phyloP scores from a whole-genome alignment of 1,140 invertebrate genomes.

The Magallana ariakensis region DNA sequence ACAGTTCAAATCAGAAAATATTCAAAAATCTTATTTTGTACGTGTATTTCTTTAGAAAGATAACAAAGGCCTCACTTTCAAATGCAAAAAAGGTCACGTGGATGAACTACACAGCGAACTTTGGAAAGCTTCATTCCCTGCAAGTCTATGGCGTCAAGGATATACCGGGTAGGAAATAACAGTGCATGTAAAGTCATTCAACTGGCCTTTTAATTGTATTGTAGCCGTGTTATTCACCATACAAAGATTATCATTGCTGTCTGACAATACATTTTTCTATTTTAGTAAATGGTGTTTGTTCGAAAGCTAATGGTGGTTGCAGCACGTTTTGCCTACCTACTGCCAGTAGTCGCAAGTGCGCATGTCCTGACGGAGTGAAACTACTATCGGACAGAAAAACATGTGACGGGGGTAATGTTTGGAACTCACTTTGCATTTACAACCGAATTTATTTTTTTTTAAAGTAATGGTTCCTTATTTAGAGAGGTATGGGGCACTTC shows the following conservation, averaged over 20 bases:
- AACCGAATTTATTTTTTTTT: too few relatives aligned
- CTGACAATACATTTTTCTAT: neutral
- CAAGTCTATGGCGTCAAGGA: neutral
- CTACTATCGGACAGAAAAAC: neutral
- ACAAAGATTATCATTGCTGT: too few relatives aligned
- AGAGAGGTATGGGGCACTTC: too few relatives aligned
- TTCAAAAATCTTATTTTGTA: neutral
- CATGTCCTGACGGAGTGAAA: constrained; percentile 6
- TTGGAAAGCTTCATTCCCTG: neutral
- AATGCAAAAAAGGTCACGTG: neutral
- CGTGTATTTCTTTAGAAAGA: neutral
- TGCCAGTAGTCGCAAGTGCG: neutral
- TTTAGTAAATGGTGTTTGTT: constrained; percentile 4
- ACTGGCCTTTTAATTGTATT: too few relatives aligned
- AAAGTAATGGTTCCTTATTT: too few relatives aligned
- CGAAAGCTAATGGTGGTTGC: constrained; percentile 10
- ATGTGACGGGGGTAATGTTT: neutral
- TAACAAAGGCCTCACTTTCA: constrained; percentile 8
- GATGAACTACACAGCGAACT: neutral
- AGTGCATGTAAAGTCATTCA: too few relatives aligned
- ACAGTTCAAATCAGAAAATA: neutral
- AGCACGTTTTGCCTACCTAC: constrained; percentile 24
- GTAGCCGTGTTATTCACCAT: too few relatives aligned
- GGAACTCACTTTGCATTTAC: neutral
- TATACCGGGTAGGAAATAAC: neutral